Conservation (phyloP, 2,113 vertebrate species). For the Hemibagrus wyckioides region DNA sequence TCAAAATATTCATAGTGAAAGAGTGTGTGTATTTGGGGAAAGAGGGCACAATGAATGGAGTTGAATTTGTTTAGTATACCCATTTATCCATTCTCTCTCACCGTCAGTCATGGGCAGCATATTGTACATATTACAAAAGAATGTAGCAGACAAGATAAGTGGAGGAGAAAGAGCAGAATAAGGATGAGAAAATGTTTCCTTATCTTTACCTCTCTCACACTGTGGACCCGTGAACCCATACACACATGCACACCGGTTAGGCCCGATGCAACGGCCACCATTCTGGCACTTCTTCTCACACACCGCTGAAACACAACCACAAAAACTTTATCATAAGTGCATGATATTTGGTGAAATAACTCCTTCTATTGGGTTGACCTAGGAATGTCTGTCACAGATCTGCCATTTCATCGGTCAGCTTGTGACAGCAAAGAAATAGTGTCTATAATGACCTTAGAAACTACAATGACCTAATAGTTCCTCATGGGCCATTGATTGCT, state of each 20-base stretch:
- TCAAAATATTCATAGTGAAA: background rate
- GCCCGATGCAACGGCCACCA: constrained; percentile 76
- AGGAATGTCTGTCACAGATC: no score
- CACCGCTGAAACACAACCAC: constrained; percentile 64
- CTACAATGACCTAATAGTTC: no score
- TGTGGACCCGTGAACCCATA: constrained; percentile 80
- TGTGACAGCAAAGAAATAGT: no score
- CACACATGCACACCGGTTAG: constrained; percentile 74
- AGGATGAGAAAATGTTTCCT: constrained; percentile 19
- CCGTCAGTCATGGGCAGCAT: background rate
- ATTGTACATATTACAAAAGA: background rate
- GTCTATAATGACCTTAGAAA: no score
- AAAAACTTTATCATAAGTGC: background rate
- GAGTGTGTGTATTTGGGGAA: background rate
- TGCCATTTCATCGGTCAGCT: no score
- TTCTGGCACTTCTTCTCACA: constrained; percentile 77
- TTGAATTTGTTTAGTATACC: background rate
- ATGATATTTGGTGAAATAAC: background rate
- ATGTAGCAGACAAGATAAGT: background rate
- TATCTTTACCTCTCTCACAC: constrained; percentile 78
- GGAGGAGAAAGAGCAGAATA: background rate
- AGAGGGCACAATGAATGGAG: background rate
- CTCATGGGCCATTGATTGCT: no score
- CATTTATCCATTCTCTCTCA: background rate
- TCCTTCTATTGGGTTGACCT: background rate